A percentile compares a stretch with the other conserved stretches of the same genome.
These are phyloP conservation scores for Lutraria lutraria DNA, from an alignment of 2,888 invertebrate genomes.

Conservation along the genomic window DNA sequence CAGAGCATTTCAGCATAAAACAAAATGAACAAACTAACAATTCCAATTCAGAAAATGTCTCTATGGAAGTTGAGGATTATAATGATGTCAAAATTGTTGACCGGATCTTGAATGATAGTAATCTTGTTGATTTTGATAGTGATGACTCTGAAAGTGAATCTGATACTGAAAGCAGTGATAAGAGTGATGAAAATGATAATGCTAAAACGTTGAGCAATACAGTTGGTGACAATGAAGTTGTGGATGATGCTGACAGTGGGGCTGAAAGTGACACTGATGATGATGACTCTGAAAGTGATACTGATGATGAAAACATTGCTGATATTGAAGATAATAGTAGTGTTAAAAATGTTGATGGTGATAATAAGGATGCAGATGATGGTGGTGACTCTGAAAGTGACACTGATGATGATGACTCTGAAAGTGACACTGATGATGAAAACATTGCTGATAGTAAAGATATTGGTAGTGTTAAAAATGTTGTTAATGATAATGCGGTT, in stretches of 20 bases:
- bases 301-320: background rate
- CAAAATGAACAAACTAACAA: no score
- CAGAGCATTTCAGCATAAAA: background rate
- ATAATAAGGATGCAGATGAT: background rate
- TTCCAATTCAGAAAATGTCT: background rate
- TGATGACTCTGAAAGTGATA: background rate
- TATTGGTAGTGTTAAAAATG: background rate
- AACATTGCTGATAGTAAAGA: background rate
- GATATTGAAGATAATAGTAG: slow-evolving; percentile 9
- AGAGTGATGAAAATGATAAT: slow-evolving; percentile 24
- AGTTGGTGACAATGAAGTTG: background rate
- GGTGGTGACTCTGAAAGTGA: background rate
- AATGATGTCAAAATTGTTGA: background rate
- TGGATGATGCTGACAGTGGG: background rate
- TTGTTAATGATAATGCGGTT: background rate
- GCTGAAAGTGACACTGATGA: background rate
- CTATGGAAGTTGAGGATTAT: background rate
- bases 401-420: background rate
- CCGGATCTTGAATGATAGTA: slow-evolving; percentile 11
- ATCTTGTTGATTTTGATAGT: background rate
- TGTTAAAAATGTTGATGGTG: slow-evolving; percentile 17
- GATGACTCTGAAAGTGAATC: background rate
- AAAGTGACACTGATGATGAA: background rate
- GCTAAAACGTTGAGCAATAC: slow-evolving; percentile 29
- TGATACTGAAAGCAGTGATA: background rate